Conservation (phyloP, 2,113 vertebrate species). For the Muntiacus muntjak region DNA sequence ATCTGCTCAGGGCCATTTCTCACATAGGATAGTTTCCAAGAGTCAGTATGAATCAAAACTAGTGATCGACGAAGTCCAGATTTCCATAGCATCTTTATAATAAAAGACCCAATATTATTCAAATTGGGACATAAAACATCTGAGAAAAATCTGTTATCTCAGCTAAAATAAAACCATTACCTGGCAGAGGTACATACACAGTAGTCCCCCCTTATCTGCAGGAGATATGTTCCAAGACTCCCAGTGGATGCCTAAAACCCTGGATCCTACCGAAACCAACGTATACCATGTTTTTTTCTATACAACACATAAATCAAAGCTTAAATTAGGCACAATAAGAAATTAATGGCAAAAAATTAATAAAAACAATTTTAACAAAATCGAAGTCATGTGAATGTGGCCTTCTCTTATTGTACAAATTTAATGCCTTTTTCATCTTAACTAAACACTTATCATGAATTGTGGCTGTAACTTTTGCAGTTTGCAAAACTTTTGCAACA, state of each 20-base stretch:
- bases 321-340: not conserved
- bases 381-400: not conserved
- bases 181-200: conserved; percentile 15
- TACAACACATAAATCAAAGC: not conserved
- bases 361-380: not conserved
- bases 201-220: not conserved
- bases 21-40: conserved; percentile 12
- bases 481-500: not conserved
- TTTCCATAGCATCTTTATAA: conserved; percentile 57
- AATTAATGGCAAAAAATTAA: not conserved
- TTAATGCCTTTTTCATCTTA: not conserved
- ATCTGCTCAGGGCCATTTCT: conserved; percentile 47
- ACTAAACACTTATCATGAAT: not conserved
- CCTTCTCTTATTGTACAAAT: not conserved
- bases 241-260: not conserved
- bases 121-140: conserved; percentile 52
- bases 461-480: not conserved
- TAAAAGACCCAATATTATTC: conserved; percentile 55
- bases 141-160: conserved; percentile 60
- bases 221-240: not conserved
- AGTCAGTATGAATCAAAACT: conserved; percentile 43
- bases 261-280: not conserved
- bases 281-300: not conserved
- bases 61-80: conserved; percentile 32
- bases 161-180: conserved; percentile 56